Conservation (phyloP, 2,113 vertebrate species). For the Tachysurus fulvidraco region DNA sequence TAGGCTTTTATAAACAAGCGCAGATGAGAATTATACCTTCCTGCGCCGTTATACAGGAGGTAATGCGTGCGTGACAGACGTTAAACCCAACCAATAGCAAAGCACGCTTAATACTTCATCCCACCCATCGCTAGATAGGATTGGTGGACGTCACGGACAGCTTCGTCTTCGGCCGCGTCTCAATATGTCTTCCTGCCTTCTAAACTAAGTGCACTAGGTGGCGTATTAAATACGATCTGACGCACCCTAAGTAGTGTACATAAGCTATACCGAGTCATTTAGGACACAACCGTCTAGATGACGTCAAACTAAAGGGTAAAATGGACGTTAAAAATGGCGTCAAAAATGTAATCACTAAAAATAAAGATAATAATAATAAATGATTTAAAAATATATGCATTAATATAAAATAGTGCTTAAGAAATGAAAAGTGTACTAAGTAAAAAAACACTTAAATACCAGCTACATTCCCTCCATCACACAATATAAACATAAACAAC, state of each 20-base stretch:
- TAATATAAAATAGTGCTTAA: neutral
- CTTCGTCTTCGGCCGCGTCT: neutral
- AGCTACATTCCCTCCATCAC: too few species aligned
- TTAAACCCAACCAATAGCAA: conserved; percentile 58
- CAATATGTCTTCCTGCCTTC: neutral
- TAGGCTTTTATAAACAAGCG: conserved; percentile 22
- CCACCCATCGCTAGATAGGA: conserved; percentile 49
- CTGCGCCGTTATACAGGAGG: conserved; percentile 65
- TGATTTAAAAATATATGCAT: neutral
- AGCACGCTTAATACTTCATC: rapidly evolving
- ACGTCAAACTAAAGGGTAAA: neutral
- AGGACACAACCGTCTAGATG: neutral
- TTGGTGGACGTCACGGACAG: conserved; percentile 59
- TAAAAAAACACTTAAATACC: neutral
- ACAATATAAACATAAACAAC: neutral
- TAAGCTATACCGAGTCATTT: neutral
- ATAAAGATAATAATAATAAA: neutral
- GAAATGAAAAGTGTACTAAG: neutral
- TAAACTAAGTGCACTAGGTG: neutral
- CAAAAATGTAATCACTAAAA: neutral
- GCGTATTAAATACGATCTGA: neutral
- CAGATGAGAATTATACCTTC: conserved; percentile 47
- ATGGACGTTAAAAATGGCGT: neutral
- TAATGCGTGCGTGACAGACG: conserved; percentile 22
- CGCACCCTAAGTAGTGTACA: neutral